Conservation (phyloP, 2,113 vertebrate genomes). For the Oncorhynchus kisutch region DNA sequence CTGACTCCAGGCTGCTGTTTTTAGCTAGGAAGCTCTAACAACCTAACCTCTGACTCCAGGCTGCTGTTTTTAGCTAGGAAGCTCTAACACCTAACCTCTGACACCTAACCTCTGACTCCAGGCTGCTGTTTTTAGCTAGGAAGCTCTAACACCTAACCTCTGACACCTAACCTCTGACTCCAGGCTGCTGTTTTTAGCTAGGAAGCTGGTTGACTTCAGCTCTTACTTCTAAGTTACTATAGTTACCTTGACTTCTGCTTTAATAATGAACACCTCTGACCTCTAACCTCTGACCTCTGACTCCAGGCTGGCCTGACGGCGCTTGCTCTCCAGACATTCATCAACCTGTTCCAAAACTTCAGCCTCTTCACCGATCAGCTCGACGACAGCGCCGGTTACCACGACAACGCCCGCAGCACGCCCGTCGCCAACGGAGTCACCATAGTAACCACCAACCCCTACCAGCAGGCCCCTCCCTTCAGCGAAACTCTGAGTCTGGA, state of each 20-base stretch:
- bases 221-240: too few relatives aligned
- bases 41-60: too few relatives aligned
- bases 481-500: conserved; percentile 82
- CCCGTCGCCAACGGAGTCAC: conserved; percentile 82
- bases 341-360: conserved; percentile 89
- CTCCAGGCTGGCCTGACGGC: conserved; percentile 84
- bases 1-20: too few relatives aligned
- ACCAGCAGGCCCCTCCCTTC: conserved; percentile 92
- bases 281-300: neutral
- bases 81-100: too few relatives aligned
- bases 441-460: conserved; percentile 86
- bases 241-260: neutral
- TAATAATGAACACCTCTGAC: neutral
- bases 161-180: too few relatives aligned
- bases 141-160: too few relatives aligned
- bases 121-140: too few relatives aligned
- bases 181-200: too few relatives aligned
- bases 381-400: neutral
- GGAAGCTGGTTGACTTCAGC: too few relatives aligned
- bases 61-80: too few relatives aligned
- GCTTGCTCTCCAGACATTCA: conserved; percentile 87
- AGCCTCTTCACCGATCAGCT: conserved; percentile 65
- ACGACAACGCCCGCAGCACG: conserved; percentile 66
- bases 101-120: too few relatives aligned
- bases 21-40: too few relatives aligned